Evolutionary conservation across 2,888 invertebrate genomes (phyloP), one percentile per base, ranked within the genome.

Genomic region (Chrysolina oricalcia): DNA sequence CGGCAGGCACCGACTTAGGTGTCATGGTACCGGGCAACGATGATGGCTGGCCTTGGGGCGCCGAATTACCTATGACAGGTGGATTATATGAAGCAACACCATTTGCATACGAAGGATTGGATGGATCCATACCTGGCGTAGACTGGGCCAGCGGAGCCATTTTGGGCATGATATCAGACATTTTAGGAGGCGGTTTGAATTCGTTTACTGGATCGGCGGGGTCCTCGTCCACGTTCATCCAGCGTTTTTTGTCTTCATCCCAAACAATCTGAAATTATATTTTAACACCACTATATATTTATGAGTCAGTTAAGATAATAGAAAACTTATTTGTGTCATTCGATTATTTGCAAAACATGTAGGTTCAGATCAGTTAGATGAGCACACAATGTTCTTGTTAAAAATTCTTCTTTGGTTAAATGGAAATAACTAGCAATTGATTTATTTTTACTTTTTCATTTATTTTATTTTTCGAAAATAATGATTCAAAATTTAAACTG

Each of bases 181-280:
- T 92, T 88, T 93, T 94, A 5, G 94, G 94, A 19, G 94, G 94
- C 56, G 94, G 94, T 82, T 92, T 92, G 41, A 93, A 87, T 40
- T 90, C 89, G 67, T 88, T 85, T 0, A 87, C 87, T 4, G 88
- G 71, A 70, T 90, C 93, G 27, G 92, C 92, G 8, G 90, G 93
- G 78, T 93, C 94, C 40, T 92, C 94, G 87, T 96, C 96, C 59
- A 93, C 92, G 89, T 98, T 96, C 67, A 93, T 91, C 98, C 98
- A 98, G 81, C 93, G 92, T 87, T 97, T 95, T 85, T 91, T 92
- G n/a, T 93, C 93, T 73, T 94, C 91, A 90, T 98, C 97, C 97
- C 97, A 98, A 70, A 98, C 95, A 91, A 98, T 98, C 96, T 96
- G 87, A 53, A 82, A 81, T 75, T 3, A 35, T 35, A 35, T 35